Percentiles rank a stretch among this genome's conserved stretches.
Conservation (phyloP, 2,888 invertebrate species). For the Tinea trinotella region DNA sequence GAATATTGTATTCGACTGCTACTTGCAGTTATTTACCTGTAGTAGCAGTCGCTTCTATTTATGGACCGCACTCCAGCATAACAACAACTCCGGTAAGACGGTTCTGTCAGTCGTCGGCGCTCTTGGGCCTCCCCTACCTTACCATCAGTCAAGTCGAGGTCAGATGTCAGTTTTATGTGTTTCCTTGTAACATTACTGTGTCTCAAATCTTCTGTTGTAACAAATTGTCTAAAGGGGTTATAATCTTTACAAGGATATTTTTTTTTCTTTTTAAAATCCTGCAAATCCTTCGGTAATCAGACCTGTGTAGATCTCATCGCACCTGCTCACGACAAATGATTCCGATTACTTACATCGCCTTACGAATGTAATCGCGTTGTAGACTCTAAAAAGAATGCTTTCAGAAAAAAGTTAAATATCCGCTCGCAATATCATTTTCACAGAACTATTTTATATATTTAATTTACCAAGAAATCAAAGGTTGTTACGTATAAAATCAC, state of each 20-base stretch:
- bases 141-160: too few species aligned
- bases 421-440: background rate
- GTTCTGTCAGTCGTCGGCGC: too few species aligned
- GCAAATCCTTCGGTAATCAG: constrained; percentile 33
- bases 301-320: constrained; percentile 26
- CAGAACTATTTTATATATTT: background rate
- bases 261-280: background rate
- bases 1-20: too few species aligned
- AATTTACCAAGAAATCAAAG: background rate
- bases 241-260: background rate
- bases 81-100: too few species aligned
- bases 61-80: too few species aligned
- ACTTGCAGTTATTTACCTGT: too few species aligned
- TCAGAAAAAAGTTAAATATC: background rate
- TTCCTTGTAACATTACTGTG: too few species aligned
- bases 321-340: constrained; percentile 42
- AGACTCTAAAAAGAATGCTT: constrained; percentile 25
- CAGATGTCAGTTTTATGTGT: too few species aligned
- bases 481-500: constrained; percentile 26
- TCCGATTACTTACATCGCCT: constrained; percentile 38
- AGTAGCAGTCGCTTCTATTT: too few species aligned
- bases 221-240: background rate
- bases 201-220: background rate
- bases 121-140: too few species aligned
- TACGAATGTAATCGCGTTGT: constrained; percentile 4